These are phyloP conservation scores for Nesogale talazaci DNA, from an alignment of 2,113 vertebrate species.

Conservation along the genomic window DNA sequence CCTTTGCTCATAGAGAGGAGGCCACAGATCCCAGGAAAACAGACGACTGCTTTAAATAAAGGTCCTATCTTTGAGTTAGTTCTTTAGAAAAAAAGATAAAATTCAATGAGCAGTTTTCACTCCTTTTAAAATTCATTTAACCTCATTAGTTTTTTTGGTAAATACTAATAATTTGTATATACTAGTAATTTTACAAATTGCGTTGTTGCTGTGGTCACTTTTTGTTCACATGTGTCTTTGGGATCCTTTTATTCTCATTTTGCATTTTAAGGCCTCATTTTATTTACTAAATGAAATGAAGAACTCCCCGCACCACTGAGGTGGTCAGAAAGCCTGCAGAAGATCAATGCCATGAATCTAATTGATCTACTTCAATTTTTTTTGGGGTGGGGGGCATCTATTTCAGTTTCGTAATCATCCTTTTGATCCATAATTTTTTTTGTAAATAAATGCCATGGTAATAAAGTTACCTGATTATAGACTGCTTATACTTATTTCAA, in stretches of 20 bases:
- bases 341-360: accelerated
- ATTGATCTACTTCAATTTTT: accelerated
- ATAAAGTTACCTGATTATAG: not conserved
- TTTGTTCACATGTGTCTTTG: not conserved
- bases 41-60: conserved; percentile 50
- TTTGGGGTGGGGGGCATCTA: no score
- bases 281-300: not conserved
- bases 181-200: no score
- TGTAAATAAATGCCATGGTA: not conserved
- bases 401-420: not conserved
- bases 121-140: not conserved
- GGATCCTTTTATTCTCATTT: not conserved
- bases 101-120: not conserved
- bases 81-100: conserved; percentile 78
- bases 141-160: conserved; percentile 64
- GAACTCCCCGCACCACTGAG: not conserved
- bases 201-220: no score
- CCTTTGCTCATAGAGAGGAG: conserved; percentile 38
- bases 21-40: conserved; percentile 60
- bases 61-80: conserved; percentile 70
- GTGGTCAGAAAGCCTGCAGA: not conserved
- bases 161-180: no score
- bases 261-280: not conserved
- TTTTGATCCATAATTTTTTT: not conserved
- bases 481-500: not conserved